Base-by-base conservation (phyloP, 1,140 invertebrate genomes). In the Popillia japonica region DNA sequence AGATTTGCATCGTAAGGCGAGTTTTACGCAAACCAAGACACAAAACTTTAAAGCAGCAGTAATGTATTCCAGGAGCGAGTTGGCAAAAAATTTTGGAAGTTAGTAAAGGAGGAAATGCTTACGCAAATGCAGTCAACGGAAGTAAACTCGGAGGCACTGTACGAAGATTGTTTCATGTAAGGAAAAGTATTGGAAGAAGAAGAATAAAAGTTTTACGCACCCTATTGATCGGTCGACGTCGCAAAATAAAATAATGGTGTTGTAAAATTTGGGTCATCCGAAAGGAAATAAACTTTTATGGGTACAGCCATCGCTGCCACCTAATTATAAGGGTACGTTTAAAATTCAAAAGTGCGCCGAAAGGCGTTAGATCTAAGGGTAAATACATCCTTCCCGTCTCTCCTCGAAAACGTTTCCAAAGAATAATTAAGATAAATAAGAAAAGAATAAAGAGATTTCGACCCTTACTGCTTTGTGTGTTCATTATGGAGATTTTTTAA, bases 401-500 rank as follows among this genome's bases (percentile, higher is more conserved):
- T 68, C 9, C 61, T 11, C 27, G 4, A 17, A 6, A 22, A 68
- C 40, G 40, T 55, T 68, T 3, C 76, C 40, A 40, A 76, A 44
- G 80, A 76, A 76, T 78, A 79, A 81, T 81, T 79, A 81, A 79
- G 78, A 79, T 79, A 81, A 81, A 81, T 81, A 79, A 77, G 80
- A 78, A 75, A 78, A 74, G 80, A 76, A 80, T 80, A 80, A 80
- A 78, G 78, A 48, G 80, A 75, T 72, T 76, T 81, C 79, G 76
- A 79, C 22, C 61, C 61, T 34, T 34, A 22, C 22, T 22, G 78
- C 78, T 81, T 40, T 59, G 44, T 23, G 76, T 78, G 80, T 79
- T 81, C 79, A 81, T 81, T 81, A 81, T 79, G 77, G 76, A 75
- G 75, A 77, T 72, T 72, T 61, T 78, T 77, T 81, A 81, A 81